These are phyloP conservation scores for Athrips mouffetella DNA, from an alignment of 2,888 invertebrate species.

Conservation along the genomic window DNA sequence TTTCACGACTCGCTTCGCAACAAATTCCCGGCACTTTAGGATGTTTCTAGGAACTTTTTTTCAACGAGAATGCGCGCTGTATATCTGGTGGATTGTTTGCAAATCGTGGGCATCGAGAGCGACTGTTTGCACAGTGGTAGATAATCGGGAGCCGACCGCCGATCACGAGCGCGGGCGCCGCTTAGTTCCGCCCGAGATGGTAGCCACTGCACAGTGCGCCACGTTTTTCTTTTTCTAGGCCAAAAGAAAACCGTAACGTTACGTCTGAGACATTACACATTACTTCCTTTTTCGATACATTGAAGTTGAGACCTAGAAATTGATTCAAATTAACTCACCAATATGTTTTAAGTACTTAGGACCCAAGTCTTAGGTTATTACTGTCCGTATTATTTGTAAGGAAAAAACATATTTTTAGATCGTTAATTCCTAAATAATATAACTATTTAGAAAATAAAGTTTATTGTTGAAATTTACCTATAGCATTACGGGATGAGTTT, in stretches of 20 bases:
- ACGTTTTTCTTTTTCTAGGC: neutral
- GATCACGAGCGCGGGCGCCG: slow-evolving; percentile 43
- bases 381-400: neutral
- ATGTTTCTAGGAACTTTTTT: neutral
- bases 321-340: no score
- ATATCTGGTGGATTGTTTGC: slow-evolving; percentile 28
- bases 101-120: slow-evolving; percentile 47
- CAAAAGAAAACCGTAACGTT: neutral
- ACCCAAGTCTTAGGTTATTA: no score
- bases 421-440: no score
- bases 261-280: neutral
- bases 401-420: neutral
- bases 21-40: neutral
- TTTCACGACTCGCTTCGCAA: neutral
- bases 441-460: no score
- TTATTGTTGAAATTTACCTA: no score
- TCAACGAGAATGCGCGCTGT: slow-evolving; percentile 34
- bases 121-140: slow-evolving; percentile 58
- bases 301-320: no score
- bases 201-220: slow-evolving; percentile 10
- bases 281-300: neutral
- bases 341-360: no score
- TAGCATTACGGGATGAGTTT: no score
- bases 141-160: slow-evolving; percentile 48
- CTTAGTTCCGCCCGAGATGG: slow-evolving; percentile 14